phyloP scores from a whole-genome alignment of 2,113 vertebrate genomes.

The Regulus satrapa region DNA sequence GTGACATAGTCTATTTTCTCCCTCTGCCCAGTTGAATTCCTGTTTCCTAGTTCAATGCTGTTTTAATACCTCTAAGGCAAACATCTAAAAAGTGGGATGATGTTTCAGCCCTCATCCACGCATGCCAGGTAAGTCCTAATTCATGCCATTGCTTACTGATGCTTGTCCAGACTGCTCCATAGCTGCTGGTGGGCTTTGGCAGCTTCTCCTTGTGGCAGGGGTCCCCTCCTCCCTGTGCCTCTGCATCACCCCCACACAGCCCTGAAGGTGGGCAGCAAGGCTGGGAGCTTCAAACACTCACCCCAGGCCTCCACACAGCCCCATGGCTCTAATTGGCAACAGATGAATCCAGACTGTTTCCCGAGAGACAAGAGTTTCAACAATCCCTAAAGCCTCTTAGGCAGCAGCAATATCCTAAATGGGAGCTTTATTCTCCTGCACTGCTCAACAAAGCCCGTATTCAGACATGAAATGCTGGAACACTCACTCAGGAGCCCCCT shows the following conservation, averaged over 20 bases:
- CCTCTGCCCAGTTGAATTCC: neutral
- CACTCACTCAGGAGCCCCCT: neutral
- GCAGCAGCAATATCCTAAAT: conserved; percentile 50
- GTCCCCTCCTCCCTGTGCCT: neutral
- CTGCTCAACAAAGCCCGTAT: conserved; percentile 3
- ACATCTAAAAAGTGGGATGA: neutral
- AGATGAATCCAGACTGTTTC: conserved; percentile 37
- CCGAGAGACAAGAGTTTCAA: conserved; percentile 42
- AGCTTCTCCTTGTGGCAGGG: neutral
- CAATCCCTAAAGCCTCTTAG: conserved; percentile 64
- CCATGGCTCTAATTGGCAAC: conserved; percentile 10
- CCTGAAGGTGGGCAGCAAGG: neutral
- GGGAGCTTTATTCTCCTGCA: conserved; percentile 32
- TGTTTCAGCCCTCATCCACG: neutral
- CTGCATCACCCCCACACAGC: accelerated
- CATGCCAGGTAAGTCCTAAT: neutral
- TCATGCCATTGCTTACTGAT: neutral
- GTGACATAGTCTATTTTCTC: neutral
- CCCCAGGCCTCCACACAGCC: neutral
- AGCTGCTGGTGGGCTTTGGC: neutral
- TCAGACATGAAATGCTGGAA: conserved; percentile 1
- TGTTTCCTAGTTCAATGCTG: neutral
- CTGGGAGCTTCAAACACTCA: neutral
- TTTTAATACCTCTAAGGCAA: neutral
- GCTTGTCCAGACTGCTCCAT: accelerated